A percentile compares a stretch with the other conserved stretches of the same genome.
phyloP scores from a whole-genome alignment of 2,888 invertebrate genomes.

The Xylota segnis region DNA sequence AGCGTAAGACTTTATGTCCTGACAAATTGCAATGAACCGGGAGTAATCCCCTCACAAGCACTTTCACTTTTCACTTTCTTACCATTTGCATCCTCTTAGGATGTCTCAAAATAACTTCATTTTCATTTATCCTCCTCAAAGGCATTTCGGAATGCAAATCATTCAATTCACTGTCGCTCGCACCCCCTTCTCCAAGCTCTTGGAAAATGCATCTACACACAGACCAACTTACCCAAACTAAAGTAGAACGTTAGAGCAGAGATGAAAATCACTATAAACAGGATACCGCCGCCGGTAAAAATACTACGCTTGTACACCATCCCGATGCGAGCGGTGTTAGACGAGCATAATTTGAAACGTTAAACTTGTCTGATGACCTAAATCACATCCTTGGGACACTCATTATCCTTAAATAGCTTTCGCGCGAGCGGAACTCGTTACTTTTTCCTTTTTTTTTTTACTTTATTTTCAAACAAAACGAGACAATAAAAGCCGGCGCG shows the following conservation, averaged over 20 bases:
- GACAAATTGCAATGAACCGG: slow-evolving; percentile 64
- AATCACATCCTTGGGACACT: slow-evolving; percentile 66
- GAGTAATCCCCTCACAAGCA: slow-evolving; percentile 44
- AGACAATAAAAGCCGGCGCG: slow-evolving; percentile 33
- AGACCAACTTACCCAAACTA: slow-evolving; percentile 82
- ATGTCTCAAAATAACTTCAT: slow-evolving; percentile 45
- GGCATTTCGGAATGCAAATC: slow-evolving; percentile 38
- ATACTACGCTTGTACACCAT: slow-evolving; percentile 84
- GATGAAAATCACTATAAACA: slow-evolving; percentile 81
- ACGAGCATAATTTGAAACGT: slow-evolving; percentile 51
- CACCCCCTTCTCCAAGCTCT: background rate
- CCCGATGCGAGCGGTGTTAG: slow-evolving; percentile 40
- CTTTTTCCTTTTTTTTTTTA: background rate
- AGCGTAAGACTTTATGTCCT: slow-evolving; percentile 70
- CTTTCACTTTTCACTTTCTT: slow-evolving; percentile 53
- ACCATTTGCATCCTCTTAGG: slow-evolving; percentile 59
- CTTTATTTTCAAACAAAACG: slow-evolving; percentile 18
- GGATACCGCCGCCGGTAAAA: slow-evolving; percentile 82
- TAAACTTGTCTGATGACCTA: slow-evolving; percentile 61
- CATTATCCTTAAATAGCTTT: slow-evolving; percentile 51
- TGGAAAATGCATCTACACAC: slow-evolving; percentile 5
- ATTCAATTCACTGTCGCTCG: slow-evolving; percentile 5
- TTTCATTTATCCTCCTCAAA: slow-evolving; percentile 44
- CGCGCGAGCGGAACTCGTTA: slow-evolving; percentile 24
- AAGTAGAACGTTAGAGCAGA: slow-evolving; percentile 83